Conservation (phyloP, 35 echinoderm and acorn worm genomes). For the Ophiothrix spiculata region DNA sequence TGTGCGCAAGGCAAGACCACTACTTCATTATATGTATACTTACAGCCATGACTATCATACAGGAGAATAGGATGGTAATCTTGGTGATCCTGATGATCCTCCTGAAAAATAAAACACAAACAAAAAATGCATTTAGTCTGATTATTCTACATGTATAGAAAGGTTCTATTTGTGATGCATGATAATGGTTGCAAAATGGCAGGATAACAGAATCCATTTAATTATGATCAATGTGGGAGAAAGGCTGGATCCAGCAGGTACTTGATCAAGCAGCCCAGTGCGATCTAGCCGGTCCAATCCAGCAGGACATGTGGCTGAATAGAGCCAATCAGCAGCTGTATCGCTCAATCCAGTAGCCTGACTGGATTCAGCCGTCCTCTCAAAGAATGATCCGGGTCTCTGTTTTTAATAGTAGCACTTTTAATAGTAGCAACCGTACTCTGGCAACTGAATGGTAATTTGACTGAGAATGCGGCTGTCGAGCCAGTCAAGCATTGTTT, state of each 20-base stretch:
- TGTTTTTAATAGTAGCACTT: no score
- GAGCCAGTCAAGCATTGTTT: no score
- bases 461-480: no score
- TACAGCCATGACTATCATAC: not conserved
- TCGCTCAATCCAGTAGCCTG: no score
- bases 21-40: not conserved
- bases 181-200: not conserved
- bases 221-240: not conserved
- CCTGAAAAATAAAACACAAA: not conserved
- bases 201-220: not conserved
- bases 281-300: not conserved
- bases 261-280: not conserved
- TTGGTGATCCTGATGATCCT: not conserved
- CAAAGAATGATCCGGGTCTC: no score
- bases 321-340: no score
- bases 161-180: not conserved
- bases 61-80: not conserved
- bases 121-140: not conserved
- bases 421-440: no score
- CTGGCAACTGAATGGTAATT: no score
- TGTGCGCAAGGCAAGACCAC: not conserved
- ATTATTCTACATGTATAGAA: not conserved
- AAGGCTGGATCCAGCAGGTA: not conserved
- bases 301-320: no score
- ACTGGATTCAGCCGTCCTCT: no score